phyloP scores from a whole-genome alignment of 1,140 invertebrate genomes.

The Danaus melanippus region DNA sequence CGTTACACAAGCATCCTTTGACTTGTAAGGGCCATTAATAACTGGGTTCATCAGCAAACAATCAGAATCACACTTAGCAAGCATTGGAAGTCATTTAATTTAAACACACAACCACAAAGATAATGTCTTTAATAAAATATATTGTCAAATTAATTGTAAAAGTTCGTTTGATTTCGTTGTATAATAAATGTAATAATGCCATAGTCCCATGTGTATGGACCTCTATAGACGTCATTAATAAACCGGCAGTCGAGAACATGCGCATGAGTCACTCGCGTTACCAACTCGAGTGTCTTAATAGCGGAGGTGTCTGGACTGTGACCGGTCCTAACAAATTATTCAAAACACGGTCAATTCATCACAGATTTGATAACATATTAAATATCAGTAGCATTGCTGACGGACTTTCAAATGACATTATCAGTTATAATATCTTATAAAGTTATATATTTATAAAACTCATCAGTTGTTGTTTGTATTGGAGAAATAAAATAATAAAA shows the following conservation, averaged over 20 bases:
- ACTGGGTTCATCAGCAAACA: not conserved
- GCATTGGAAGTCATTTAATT: no score
- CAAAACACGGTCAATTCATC: constrained; percentile 23
- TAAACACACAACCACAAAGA: no score
- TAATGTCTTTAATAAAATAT: no score
- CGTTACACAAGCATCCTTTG: constrained; percentile 30
- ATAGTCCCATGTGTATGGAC: constrained; percentile 26
- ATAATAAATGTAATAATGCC: constrained; percentile 41
- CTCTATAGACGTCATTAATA: constrained; percentile 31
- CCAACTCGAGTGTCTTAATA: constrained; percentile 30
- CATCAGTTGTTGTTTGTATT: no score
- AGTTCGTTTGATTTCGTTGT: no score
- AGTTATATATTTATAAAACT: no score
- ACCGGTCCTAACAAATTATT: constrained; percentile 30
- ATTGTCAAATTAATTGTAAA: no score
- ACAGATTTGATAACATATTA: constrained; percentile 22
- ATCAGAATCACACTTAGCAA: no score
- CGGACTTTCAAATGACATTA: no score
- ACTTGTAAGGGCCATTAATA: constrained; percentile 27
- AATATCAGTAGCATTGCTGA: no score
- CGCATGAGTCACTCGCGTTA: constrained; percentile 34
- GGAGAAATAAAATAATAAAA: no score
- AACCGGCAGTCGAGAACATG: constrained; percentile 24
- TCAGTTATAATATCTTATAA: no score
- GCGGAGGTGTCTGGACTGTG: constrained; percentile 23